These are phyloP conservation scores for Falco concolor DNA, from an alignment of 2,797 vertebrate genomes.

Conservation along the genomic window DNA sequence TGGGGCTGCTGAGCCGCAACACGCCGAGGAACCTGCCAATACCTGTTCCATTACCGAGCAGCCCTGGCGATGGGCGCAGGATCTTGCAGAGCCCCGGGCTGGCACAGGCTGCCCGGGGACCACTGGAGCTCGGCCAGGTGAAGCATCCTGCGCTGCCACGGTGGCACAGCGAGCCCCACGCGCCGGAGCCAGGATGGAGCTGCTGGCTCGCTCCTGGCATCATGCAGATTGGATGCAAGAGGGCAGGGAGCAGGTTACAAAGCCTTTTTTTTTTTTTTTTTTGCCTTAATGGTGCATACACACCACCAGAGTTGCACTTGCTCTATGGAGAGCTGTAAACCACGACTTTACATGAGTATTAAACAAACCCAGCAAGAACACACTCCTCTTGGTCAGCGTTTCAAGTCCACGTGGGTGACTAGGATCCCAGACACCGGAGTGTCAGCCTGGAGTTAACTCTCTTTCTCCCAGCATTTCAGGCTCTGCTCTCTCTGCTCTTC, in stretches of 20 bases:
- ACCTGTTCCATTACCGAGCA: not conserved
- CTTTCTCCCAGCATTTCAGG: not conserved
- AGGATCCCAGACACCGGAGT: accelerated
- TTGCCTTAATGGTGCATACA: not conserved
- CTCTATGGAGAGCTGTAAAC: not conserved
- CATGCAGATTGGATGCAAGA: accelerated
- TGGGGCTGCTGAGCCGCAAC: not conserved
- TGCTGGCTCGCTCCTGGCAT: not conserved
- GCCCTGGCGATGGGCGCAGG: accelerated
- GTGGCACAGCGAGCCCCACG: not conserved
- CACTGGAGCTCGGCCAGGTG: not conserved
- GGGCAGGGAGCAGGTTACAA: not conserved
- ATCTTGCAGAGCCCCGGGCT: not conserved
- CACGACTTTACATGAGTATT: accelerated
- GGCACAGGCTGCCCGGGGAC: not conserved
- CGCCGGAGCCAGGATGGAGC: not conserved
- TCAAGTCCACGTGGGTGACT: not conserved
- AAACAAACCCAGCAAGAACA: not conserved
- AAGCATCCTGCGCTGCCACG: not conserved
- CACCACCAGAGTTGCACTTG: not conserved
- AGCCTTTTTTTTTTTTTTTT: not conserved
- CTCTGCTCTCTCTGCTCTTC: not conserved
- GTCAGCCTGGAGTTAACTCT: not conserved
- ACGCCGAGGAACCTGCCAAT: not conserved
- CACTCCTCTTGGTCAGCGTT: not conserved